phyloP scores from a whole-genome alignment of 2,797 vertebrate genomes.

The Dermochelys coriacea region DNA sequence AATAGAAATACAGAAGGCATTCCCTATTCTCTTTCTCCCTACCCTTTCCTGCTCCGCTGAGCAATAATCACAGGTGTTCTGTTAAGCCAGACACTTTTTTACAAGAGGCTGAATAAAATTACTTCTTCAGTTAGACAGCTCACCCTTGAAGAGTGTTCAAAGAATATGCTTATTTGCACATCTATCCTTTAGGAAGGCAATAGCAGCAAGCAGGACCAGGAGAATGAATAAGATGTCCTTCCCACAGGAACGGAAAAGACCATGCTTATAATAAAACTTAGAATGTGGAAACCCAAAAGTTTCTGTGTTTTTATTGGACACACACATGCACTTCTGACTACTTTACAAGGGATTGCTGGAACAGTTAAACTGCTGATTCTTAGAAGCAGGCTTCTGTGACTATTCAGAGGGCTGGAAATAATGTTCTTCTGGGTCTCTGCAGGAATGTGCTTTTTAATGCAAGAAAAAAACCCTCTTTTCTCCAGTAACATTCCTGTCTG shows the following conservation, averaged over 20 bases:
- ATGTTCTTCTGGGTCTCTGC: background rate
- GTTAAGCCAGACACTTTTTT: background rate
- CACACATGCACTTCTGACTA: background rate
- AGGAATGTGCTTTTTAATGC: background rate
- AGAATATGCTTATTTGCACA: slow-evolving; percentile 58
- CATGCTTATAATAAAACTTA: slow-evolving; percentile 12
- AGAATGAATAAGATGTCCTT: slow-evolving; percentile 41
- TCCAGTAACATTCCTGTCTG: background rate
- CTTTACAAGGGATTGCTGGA: background rate
- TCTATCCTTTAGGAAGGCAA: slow-evolving; percentile 35
- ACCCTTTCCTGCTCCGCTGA: background rate
- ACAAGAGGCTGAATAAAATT: slow-evolving; percentile 4
- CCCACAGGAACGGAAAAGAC: slow-evolving; percentile 21
- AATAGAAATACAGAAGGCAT: background rate
- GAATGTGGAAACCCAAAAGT: background rate
- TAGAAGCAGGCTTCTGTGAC: background rate
- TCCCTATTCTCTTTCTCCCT: background rate
- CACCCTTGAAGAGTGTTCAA: slow-evolving; percentile 67
- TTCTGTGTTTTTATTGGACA: slow-evolving; percentile 27
- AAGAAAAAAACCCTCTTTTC: slow-evolving; percentile 27
- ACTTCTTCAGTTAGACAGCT: slow-evolving; percentile 69
- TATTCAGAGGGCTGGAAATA: slow-evolving; percentile 2
- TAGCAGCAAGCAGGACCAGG: background rate
- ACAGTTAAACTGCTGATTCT: background rate
- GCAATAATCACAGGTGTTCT: background rate